A percentile compares a stretch with the other conserved stretches of the same genome.
phyloP scores from a whole-genome alignment of 1,140 invertebrate genomes.

The Lordiphosa stackelbergi region DNA sequence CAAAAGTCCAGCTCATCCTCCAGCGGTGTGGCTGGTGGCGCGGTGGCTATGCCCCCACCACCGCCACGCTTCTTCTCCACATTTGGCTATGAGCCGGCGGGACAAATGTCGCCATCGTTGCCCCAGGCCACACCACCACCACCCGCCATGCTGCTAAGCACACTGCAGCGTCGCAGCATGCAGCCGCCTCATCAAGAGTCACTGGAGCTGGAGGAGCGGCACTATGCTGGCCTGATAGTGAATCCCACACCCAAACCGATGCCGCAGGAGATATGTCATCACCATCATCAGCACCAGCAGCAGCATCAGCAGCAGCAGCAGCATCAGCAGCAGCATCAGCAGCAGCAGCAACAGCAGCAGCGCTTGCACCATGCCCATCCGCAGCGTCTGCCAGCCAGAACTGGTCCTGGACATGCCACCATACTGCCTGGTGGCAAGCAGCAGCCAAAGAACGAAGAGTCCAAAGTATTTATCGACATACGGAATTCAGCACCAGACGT shows the following conservation, averaged over 20 bases:
- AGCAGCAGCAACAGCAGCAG: conserved; percentile 34
- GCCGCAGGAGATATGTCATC: conserved; percentile 66
- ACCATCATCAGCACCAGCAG: conserved; percentile 73
- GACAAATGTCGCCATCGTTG: conserved; percentile 25
- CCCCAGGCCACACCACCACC: conserved; percentile 37
- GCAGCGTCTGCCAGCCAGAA: conserved; percentile 59
- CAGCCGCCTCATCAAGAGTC: conserved; percentile 42
- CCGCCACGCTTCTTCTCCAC: conserved; percentile 71
- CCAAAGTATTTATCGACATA: conserved; percentile 77
- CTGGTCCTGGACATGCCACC: conserved; percentile 27
- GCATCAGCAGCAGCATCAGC: no score
- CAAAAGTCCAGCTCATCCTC: conserved; percentile 70
- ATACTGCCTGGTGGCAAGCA: conserved; percentile 30
- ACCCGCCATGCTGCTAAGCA: conserved; percentile 25
- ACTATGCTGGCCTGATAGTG: conserved; percentile 46
- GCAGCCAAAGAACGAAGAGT: conserved; percentile 66
- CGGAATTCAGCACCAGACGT: conserved; percentile 90
- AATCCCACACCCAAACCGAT: conserved; percentile 32
- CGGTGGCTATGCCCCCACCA: conserved; percentile 43
- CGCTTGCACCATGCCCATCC: conserved; percentile 13
- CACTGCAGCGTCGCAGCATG: conserved; percentile 58
- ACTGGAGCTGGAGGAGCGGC: conserved; percentile 42
- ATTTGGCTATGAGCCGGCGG: conserved; percentile 69
- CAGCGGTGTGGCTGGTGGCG: conserved; percentile 26
- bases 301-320: conserved; percentile 57